Evolutionary conservation across 2,113 vertebrate species (phyloP), one percentile per base, ranked within the genome.

Genomic region (Sturnira hondurensis): DNA sequence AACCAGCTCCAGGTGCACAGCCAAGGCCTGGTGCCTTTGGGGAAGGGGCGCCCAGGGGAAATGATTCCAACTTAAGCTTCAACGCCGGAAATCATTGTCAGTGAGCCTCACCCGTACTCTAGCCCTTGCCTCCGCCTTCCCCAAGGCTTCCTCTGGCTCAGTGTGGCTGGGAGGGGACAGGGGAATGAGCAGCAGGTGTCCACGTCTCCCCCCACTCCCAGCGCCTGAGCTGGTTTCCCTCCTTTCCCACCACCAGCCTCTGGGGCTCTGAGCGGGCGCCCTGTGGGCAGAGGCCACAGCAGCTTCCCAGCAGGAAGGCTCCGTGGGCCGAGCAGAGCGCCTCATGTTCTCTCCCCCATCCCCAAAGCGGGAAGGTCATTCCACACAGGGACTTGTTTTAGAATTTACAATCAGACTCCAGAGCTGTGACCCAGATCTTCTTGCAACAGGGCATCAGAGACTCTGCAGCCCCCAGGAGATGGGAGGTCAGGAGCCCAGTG

Each of bases 221-320:
- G 76, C n/a, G 78, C 41, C 45, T 2, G 5, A 28, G 4, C 5
- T 13, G 47, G 33, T 28, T 78, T 67, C 68, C 85, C 43, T 56
- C 5, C 4, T 20, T 63, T 77, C 63, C 85, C n/a, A 58, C 7
- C 13, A 19, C n/a, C 22, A 52, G 76, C 47, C 68, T 33, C 20
- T 11, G 9, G 15, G 6, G 12, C 22, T 54, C 45, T 0, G 0
- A 43, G 84, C 33, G 4, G 7, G 5, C 0, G 1, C 17, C 19
- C 33, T 20, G 2, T 14, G 87, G n/a, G 16, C 74, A 54, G 16
- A 52, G 36, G 50, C 43, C 31, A 0, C 0, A 0, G 6, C 89
- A 5, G 7, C 9, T 9, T 6, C 74, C 82, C 74, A 38, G 38
- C 38, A 41, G 2, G 13, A 47, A 85, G 36, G 28, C 41, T 81